A percentile compares a stretch with the other conserved stretches of the same genome.
Conservation (phyloP, 2,888 invertebrate genomes). For the Dryomyza anilis region DNA sequence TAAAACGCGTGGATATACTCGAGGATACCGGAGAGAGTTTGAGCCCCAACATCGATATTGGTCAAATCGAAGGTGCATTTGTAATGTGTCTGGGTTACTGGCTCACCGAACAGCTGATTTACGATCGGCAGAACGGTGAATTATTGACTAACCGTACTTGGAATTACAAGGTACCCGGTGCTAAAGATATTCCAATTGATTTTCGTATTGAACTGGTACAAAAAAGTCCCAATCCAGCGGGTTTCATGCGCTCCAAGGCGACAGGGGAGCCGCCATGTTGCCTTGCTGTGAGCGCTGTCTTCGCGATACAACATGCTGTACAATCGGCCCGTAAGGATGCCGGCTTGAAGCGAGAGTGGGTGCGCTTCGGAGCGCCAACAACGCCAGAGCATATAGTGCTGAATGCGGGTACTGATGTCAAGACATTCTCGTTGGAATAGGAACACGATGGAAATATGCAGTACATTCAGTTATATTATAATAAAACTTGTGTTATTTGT, state of each 20-base stretch:
- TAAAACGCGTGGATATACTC: conserved; percentile 71
- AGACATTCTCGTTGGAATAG: conserved; percentile 33
- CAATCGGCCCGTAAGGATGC: conserved; percentile 70
- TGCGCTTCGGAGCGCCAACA: conserved; percentile 48
- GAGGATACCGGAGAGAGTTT: conserved; percentile 75
- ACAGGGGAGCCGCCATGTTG: conserved; percentile 67
- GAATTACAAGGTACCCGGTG: conserved; percentile 77
- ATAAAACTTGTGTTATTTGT: background rate
- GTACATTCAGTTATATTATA: background rate
- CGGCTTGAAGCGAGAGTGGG: conserved; percentile 56
- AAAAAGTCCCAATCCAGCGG: conserved; percentile 68
- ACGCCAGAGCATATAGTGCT: conserved; percentile 46
- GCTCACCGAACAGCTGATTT: conserved; percentile 72
- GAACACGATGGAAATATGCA: background rate
- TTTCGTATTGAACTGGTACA: conserved; percentile 72
- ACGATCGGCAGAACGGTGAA: conserved; percentile 68
- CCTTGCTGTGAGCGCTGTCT: conserved; percentile 63
- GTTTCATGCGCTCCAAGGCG: conserved; percentile 73
- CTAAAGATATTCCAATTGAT: conserved; percentile 77
- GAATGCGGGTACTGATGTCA: conserved; percentile 39
- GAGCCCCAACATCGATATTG: conserved; percentile 73
- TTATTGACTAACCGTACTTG: conserved; percentile 77
- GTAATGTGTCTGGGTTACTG: conserved; percentile 77
- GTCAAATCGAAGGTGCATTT: conserved; percentile 78
- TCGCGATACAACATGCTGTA: conserved; percentile 72